Evolutionary conservation across 2,797 vertebrate genomes (phyloP), one percentile per base, ranked within the genome.

Genomic region (Luscinia megarhynchos): DNA sequence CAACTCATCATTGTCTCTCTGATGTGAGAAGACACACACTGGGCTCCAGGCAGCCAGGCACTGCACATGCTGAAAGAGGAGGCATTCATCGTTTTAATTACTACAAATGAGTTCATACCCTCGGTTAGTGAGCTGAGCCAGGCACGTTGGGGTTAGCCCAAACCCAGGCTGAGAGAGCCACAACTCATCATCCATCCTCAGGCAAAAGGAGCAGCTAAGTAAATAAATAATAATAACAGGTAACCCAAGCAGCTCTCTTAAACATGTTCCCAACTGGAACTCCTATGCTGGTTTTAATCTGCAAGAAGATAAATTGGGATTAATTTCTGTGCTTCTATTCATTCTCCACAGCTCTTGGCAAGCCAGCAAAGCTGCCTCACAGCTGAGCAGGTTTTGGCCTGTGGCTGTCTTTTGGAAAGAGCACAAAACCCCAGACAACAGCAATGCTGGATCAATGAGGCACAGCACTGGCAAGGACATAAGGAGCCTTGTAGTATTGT

Each of bases 51-150:
- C 76, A 93, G 74, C 53, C 69, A 74, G 61, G 58, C 51, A 43
- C 45, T 68, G 85, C 74, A 46, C 32, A 36, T 4, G 11, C 53
- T 6, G 0, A 75, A 96, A 88, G 40, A 84, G 23, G 58, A 90
- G 55, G 76, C 51, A 24, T 57, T 68, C 34, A 43, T 14, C 11
- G 46, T 78, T 93, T 82, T 86, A 94, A 94, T 93, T 92, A 90
- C 80, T 85, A 78, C 3, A 19, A 92, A 80, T 78, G 50, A 94
- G 62, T 46, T 85, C 54, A 84, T 75, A 80, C 59, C 48, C 72
- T 94, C 63, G 62, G 58, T 41, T 45, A 85, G 34, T 84, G 59
- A 96, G 59, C 75, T 64, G 46, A 85, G 91, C 72, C 59, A 89
- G 87, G 66, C 69, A 34, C 29, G 82, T 24, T 34, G 87, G 87